Percentiles rank a stretch among this genome's conserved stretches.
Conservation (phyloP, 2,113 vertebrate genomes). For the Tragelaphus scriptus region DNA sequence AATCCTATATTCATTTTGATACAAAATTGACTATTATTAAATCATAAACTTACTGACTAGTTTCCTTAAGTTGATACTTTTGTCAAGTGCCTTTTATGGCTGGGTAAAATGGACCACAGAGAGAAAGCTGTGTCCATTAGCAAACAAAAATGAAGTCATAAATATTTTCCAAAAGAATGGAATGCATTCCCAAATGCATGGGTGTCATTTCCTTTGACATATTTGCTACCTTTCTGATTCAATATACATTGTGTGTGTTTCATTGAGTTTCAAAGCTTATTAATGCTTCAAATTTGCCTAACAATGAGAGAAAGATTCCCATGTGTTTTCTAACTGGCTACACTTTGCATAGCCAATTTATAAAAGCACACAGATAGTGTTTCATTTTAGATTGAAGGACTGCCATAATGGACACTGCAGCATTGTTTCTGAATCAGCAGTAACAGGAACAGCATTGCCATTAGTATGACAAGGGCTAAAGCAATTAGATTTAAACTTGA, state of each 20-base stretch:
- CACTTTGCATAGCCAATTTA: neutral
- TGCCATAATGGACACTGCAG: neutral
- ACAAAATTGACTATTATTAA: neutral
- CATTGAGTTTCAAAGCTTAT: neutral
- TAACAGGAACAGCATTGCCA: neutral
- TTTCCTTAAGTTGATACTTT: neutral
- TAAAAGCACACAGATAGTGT: neutral
- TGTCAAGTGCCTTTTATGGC: neutral
- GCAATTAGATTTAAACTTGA: slow-evolving; percentile 69
- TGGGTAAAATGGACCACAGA: neutral
- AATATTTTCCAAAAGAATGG: neutral
- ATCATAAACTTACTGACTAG: neutral
- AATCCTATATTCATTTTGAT: neutral
- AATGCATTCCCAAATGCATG: neutral
- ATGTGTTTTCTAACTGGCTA: neutral
- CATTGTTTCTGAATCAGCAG: slow-evolving; percentile 51
- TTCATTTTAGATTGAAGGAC: slow-evolving; percentile 1
- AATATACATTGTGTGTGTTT: neutral
- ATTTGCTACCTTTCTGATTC: neutral
- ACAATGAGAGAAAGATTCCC: neutral
- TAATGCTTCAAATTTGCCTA: neutral
- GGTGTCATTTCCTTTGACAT: neutral
- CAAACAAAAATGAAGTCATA: neutral
- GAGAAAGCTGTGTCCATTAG: neutral
- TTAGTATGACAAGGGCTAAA: slow-evolving; percentile 60